Evolutionary conservation across 1,140 invertebrate genomes (phyloP).

Genomic region (Drosophila chauvacae): DNA sequence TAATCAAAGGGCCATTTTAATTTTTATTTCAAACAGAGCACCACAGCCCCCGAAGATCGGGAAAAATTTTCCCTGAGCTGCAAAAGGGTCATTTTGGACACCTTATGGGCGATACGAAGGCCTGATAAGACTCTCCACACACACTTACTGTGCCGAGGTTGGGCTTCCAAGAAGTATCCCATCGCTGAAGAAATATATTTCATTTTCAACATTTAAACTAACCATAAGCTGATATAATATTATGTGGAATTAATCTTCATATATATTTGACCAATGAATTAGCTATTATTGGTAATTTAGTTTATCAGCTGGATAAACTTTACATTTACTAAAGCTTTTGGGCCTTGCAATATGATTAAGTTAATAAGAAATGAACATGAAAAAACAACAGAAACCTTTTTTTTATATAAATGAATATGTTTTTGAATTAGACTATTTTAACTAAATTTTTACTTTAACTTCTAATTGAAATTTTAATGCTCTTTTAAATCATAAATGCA

Average conservation of each 20-base stretch:
- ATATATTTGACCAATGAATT: slow-evolving; percentile 15
- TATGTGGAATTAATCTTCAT: slow-evolving; percentile 1
- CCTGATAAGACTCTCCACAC: slow-evolving; percentile 29
- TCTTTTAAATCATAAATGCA: no score
- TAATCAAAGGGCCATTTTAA: slow-evolving; percentile 64
- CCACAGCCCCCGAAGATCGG: slow-evolving; percentile 22
- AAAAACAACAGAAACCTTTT: not conserved
- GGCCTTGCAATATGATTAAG: not conserved
- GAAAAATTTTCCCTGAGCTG: slow-evolving; percentile 21
- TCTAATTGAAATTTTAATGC: no score
- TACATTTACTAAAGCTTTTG: not conserved
- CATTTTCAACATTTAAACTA: slow-evolving; percentile 18
- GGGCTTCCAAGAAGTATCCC: slow-evolving; percentile 24
- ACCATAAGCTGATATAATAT: no score
- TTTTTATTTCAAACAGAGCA: slow-evolving; percentile 44
- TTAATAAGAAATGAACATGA: not conserved
- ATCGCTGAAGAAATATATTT: slow-evolving; percentile 18
- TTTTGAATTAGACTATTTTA: no score
- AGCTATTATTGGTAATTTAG: not conserved
- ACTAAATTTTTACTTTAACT: no score
- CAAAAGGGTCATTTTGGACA: slow-evolving; percentile 43
- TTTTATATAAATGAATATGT: no score
- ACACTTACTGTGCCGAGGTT: slow-evolving; percentile 33
- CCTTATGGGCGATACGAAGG: slow-evolving; percentile 37
- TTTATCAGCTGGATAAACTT: slow-evolving; percentile 8